phyloP scores from a whole-genome alignment of 2,888 invertebrate genomes.

The Beris morrisii region DNA sequence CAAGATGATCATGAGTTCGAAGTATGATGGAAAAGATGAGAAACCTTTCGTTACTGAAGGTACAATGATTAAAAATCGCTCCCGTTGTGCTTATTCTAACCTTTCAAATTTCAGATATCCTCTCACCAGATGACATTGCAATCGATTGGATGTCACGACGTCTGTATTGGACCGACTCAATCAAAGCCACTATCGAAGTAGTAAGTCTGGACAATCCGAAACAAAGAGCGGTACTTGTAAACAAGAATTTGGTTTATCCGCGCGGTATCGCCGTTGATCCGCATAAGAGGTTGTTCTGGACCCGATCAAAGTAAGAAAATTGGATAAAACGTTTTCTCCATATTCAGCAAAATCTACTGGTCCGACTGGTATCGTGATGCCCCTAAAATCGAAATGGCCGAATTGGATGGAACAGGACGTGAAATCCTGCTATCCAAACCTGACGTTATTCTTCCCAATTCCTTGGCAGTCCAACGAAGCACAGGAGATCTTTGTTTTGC shows the following conservation, averaged over 20 bases:
- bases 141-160: slow-evolving; percentile 92
- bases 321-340: background rate
- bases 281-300: too few species aligned
- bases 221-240: too few species aligned
- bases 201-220: slow-evolving; percentile 59
- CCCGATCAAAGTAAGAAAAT: background rate
- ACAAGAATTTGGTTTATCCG: slow-evolving; percentile 61
- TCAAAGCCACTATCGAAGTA: slow-evolving; percentile 84
- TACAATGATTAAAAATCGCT: background rate
- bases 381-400: slow-evolving; percentile 93
- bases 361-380: slow-evolving; percentile 91
- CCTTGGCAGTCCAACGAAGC: slow-evolving; percentile 82
- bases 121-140: slow-evolving; percentile 90
- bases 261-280: slow-evolving; percentile 60
- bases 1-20: slow-evolving; percentile 72
- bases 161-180: slow-evolving; percentile 96
- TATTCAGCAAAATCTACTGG: slow-evolving; percentile 89
- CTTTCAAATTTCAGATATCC: slow-evolving; percentile 62
- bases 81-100: background rate
- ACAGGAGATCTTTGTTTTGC: slow-evolving; percentile 91
- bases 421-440: slow-evolving; percentile 67
- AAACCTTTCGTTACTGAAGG: slow-evolving; percentile 65
- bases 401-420: slow-evolving; percentile 87
- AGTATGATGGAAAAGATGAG: slow-evolving; percentile 74
- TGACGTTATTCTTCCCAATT: slow-evolving; percentile 85